Base-by-base conservation (phyloP, 2,888 invertebrate species). In the Phengaris alcon region DNA sequence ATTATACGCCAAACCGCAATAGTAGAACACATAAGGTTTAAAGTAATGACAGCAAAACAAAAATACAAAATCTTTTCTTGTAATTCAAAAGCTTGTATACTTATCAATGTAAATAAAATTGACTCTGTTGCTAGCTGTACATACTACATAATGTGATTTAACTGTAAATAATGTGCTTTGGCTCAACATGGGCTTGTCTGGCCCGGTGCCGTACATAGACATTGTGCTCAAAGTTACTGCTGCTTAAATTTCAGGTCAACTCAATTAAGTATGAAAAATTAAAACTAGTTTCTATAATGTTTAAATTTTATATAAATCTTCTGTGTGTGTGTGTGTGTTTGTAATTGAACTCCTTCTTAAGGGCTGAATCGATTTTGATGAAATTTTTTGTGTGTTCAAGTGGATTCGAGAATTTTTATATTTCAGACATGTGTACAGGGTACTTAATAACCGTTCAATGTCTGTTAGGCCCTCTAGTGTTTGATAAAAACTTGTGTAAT, bases 131-230 rank as follows among this genome's bases (percentile, higher is more conserved):
- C 44, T 64, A 44, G 64, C 13, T 13, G 64, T 64, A 64, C 69
- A 35, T 35, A 35, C 35, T 35, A 35, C 4, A 4, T 68, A n/a
- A 68, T 68, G 68, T 46, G 44, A 68, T 46, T 48, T 48, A 69
- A 69, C 48, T 46, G 46, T 68, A 69, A 48, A 48, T 69, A 69
- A 15, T 69, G 69, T 48, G 15, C 15, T 48, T n/a, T n/a, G 48
- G 48, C 48, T 69, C 44, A 68, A 68, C n/a, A 68, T 68, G 69
- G 69, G 69, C 69, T 69, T 46, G 68, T 46, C 68, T 59, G 46
- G 59, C 48, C 69, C 46, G 9, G 48, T 6, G 9, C 48, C 69
- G 5, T 69, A 48, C 10, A 69, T 48, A 48, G 69, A 69, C 48
- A 69, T 69, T 69, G 48, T 69, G 15, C 69, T 48, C 9, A 69